phyloP scores from a whole-genome alignment of 2,888 invertebrate species.

The Volucella bombylans region DNA sequence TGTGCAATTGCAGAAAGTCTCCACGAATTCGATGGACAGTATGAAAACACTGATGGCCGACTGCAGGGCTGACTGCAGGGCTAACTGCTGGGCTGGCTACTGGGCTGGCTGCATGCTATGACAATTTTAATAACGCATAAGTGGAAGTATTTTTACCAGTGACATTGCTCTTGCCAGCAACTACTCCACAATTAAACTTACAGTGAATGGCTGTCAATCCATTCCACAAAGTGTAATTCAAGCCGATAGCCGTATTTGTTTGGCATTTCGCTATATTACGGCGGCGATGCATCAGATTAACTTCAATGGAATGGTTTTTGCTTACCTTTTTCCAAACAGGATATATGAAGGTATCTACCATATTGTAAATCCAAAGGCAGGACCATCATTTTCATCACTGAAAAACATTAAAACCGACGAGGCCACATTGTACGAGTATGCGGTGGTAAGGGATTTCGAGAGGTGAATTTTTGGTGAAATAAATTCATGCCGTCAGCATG shows the following conservation, averaged over 20 bases:
- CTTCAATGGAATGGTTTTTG: slow-evolving; percentile 5
- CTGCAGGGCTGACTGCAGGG: too few species aligned
- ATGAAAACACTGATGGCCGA: too few species aligned
- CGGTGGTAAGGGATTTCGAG: too few species aligned
- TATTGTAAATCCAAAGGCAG: slow-evolving; percentile 13
- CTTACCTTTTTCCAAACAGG: slow-evolving; percentile 14
- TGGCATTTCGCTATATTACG: slow-evolving; percentile 28
- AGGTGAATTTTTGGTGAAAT: neutral
- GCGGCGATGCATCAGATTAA: slow-evolving; percentile 25
- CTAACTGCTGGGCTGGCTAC: too few species aligned
- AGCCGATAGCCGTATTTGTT: slow-evolving; percentile 32
- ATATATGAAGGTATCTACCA: neutral
- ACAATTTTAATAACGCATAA: too few species aligned
- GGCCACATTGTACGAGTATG: slow-evolving; percentile 2
- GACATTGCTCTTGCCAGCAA: too few species aligned
- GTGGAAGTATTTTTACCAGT: too few species aligned
- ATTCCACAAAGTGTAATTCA: slow-evolving; percentile 18
- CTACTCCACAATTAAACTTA: neutral
- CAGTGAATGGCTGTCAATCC: slow-evolving; percentile 19
- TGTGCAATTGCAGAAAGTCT: too few species aligned
- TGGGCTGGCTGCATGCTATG: too few species aligned
- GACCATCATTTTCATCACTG: slow-evolving; percentile 29
- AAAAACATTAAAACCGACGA: slow-evolving; percentile 10
- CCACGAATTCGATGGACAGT: too few species aligned
- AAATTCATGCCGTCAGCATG: neutral